A percentile compares a stretch with the other conserved stretches of the same genome.
Conservation (phyloP, 2,888 invertebrate species). For the Amiota communis region DNA sequence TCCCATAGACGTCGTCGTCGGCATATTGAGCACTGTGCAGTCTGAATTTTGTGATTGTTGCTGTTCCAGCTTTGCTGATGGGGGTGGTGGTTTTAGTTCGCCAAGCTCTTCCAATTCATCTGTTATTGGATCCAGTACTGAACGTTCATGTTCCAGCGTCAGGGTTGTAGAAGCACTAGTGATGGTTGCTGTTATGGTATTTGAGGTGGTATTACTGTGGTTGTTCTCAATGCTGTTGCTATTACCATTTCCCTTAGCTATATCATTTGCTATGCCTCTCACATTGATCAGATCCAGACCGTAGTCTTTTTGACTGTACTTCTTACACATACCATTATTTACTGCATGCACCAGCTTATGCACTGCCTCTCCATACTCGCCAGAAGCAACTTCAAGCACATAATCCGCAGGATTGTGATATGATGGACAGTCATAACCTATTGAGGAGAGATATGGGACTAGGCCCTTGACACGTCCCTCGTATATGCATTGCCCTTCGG, state of each 20-base stretch:
- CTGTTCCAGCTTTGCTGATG: slow-evolving; percentile 69
- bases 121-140: slow-evolving; percentile 75
- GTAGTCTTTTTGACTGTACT: slow-evolving; percentile 73
- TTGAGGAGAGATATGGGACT: slow-evolving; percentile 89
- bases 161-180: slow-evolving; percentile 67
- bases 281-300: slow-evolving; percentile 54
- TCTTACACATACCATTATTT: slow-evolving; percentile 84
- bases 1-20: slow-evolving; percentile 42
- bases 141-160: slow-evolving; percentile 72
- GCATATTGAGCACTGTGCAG: slow-evolving; percentile 63
- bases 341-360: slow-evolving; percentile 89
- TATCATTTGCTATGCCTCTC: slow-evolving; percentile 76
- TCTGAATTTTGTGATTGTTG: slow-evolving; percentile 69
- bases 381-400: slow-evolving; percentile 96
- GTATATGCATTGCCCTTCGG: slow-evolving; percentile 95
- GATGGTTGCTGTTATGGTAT: slow-evolving; percentile 52
- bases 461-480: slow-evolving; percentile 87
- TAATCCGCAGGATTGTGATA: slow-evolving; percentile 99
- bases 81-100: slow-evolving; percentile 75
- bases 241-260: slow-evolving; percentile 74
- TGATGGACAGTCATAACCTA: slow-evolving; percentile 91
- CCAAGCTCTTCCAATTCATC: slow-evolving; percentile 46
- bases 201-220: slow-evolving; percentile 55
- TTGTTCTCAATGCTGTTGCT: slow-evolving; percentile 28
- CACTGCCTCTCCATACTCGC: slow-evolving; percentile 93